A percentile compares a stretch with the other conserved stretches of the same genome.
phyloP scores from a whole-genome alignment of 2,888 invertebrate species.

The Ditylenchus weischeri region DNA sequence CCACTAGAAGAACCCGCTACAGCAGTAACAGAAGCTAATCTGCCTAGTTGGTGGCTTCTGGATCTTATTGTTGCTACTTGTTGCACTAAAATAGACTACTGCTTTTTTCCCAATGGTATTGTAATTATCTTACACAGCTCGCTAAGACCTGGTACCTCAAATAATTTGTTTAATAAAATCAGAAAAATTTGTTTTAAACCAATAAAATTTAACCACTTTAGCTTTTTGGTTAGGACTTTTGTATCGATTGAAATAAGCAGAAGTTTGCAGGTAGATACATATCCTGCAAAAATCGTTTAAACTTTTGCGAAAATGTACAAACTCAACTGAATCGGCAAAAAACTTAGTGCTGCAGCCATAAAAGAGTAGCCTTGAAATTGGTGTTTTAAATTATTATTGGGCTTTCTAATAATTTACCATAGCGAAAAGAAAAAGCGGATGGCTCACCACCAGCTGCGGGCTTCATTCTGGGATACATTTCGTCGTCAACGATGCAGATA shows the following conservation, averaged over 20 bases:
- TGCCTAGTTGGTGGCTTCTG: slow-evolving; percentile 24
- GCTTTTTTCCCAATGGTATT: background rate
- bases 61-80: slow-evolving; percentile 23
- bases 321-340: slow-evolving; percentile 53
- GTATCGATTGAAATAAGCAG: slow-evolving; percentile 46
- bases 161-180: background rate
- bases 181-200: background rate
- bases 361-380: slow-evolving; percentile 42
- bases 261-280: slow-evolving; percentile 47
- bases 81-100: slow-evolving; percentile 15
- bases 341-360: slow-evolving; percentile 50
- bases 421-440: slow-evolving; percentile 48
- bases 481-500: slow-evolving; percentile 58
- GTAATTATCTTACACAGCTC: slow-evolving; percentile 15
- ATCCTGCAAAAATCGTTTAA: slow-evolving; percentile 17
- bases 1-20: slow-evolving; percentile 7
- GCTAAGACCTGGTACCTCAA: slow-evolving; percentile 27
- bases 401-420: slow-evolving; percentile 35
- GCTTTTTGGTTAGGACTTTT: slow-evolving; percentile 25
- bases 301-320: slow-evolving; percentile 21
- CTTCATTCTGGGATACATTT: slow-evolving; percentile 54
- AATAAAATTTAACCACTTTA: slow-evolving; percentile 21
- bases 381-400: background rate
- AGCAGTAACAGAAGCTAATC: slow-evolving; percentile 11
- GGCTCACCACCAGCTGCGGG: slow-evolving; percentile 55